These are phyloP conservation scores for Crenuchus spilurus DNA, from an alignment of 2,797 vertebrate genomes.

Conservation along the genomic window DNA sequence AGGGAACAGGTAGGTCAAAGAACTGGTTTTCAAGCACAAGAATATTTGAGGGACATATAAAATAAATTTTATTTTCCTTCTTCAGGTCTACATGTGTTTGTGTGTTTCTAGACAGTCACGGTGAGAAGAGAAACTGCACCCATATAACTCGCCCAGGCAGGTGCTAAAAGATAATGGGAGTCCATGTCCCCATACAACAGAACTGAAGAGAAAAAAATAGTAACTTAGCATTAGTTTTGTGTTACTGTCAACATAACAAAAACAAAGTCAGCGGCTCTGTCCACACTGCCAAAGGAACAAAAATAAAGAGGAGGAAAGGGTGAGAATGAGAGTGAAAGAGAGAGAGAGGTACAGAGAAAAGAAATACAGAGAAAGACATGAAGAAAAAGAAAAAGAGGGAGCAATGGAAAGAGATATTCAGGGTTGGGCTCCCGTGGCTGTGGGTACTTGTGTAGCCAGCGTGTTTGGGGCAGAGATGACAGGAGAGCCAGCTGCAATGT, in stretches of 20 bases:
- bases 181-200: conserved; percentile 51
- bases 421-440: conserved; percentile 82
- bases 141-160: conserved; percentile 77
- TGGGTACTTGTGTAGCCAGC: conserved; percentile 84
- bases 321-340: conserved; percentile 66
- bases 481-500: conserved; percentile 81
- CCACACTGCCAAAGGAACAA: conserved; percentile 68
- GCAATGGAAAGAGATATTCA: conserved; percentile 69
- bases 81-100: conserved; percentile 80
- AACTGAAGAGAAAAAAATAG: conserved; percentile 51
- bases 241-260: conserved; percentile 79
- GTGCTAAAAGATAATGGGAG: conserved; percentile 64
- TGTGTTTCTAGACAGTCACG: conserved; percentile 82
- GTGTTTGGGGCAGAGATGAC: conserved; percentile 85
- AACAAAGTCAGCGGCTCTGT: conserved; percentile 67
- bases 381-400: conserved; percentile 68
- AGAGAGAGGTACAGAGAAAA: too few species aligned
- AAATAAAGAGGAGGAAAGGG: conserved; percentile 67
- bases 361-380: conserved; percentile 42
- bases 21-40: conserved; percentile 82
- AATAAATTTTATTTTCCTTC: conserved; percentile 89
- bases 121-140: conserved; percentile 77
- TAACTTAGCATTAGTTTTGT: conserved; percentile 68
- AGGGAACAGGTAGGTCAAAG: conserved; percentile 65
- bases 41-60: conserved; percentile 88